phyloP scores from a whole-genome alignment of 1,140 invertebrate genomes.

The Druon quercuslanigerum region DNA sequence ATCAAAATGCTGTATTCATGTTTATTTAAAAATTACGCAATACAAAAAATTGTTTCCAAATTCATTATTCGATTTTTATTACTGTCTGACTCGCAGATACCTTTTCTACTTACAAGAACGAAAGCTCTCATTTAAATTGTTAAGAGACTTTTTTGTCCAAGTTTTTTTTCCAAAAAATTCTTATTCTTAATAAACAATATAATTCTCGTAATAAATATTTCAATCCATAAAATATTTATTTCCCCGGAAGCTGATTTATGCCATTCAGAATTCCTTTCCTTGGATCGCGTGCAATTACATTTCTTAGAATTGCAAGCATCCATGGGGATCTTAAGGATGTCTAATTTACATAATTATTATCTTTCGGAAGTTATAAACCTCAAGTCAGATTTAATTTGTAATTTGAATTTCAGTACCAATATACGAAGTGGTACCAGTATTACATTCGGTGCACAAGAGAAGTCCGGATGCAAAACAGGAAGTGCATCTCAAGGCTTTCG shows the following conservation, averaged over 20 bases:
- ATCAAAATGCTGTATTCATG: too few relatives aligned
- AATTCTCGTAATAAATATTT: too few relatives aligned
- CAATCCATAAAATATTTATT: background rate
- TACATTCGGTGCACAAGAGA: conserved; percentile 73
- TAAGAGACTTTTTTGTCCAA: too few relatives aligned
- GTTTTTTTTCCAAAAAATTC: too few relatives aligned
- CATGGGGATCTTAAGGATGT: background rate
- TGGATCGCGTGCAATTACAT: background rate
- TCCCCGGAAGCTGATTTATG: background rate
- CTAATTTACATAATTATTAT: conserved; percentile 17
- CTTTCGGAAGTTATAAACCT: background rate
- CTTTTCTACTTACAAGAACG: too few relatives aligned
- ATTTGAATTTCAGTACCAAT: conserved; percentile 78
- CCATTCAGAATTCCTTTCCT: background rate
- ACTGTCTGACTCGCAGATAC: too few relatives aligned
- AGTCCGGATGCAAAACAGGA: conserved; percentile 78
- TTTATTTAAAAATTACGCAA: too few relatives aligned
- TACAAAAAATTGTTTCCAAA: too few relatives aligned
- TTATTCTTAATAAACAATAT: too few relatives aligned
- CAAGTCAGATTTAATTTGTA: background rate
- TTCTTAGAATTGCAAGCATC: background rate
- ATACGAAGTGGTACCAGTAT: conserved; percentile 80
- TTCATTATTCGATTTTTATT: too few relatives aligned
- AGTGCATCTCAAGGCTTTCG: conserved; percentile 86
- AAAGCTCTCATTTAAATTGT: too few relatives aligned